Base-by-base conservation (phyloP, 2,797 vertebrate species). In the Buphagus erythrorhynchus region DNA sequence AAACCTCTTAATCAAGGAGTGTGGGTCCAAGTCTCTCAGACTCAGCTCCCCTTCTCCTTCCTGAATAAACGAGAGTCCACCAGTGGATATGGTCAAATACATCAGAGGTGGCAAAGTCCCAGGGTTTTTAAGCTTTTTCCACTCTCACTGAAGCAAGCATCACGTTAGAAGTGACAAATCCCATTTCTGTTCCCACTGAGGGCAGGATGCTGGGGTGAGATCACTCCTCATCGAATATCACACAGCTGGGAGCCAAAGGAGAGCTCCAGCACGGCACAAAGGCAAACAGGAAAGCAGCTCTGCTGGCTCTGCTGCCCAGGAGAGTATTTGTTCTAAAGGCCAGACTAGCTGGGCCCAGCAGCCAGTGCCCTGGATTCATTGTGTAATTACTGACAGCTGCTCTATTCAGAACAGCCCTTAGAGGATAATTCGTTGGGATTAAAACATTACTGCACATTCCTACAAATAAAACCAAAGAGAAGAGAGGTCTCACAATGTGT, bases 311-410 rank as follows among this genome's bases (percentile, higher is more conserved):
- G 2, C 49, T 82, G 65, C 84, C 93, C 89, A 94, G 78, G 63
- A 88, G 65, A 46, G 31, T 1, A 26, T 72, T 95, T 93, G 75
- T 68, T 94, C 65, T 68, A 65, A 83, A 90, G 93, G 69, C 88
- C 92, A 93, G 86, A 81, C 62, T 93, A 33, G 49, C 69, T 94
- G 85, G 94, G 86, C 85, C 84, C 67, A 19, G 63, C 28, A 85
- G 82, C 72, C 46, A 86, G 43, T 75, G 93, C 51, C 88, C 83
- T 86, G 93, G 81, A 90, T 92, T 72, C 82, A 52, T 69, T 84
- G 89, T 90, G 85, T 86, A 72, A 93, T 79, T 76, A 63, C 84
- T 91, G 93, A 72, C 87, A 93, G 82, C 75, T 91, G 78, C 22
- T 48, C 91, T 66, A 54, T 90, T 77, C 87, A 90, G 22, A 77